These are phyloP conservation scores for Meloidogyne floridensis DNA, from an alignment of 1,140 invertebrate species.

Conservation along the genomic window DNA sequence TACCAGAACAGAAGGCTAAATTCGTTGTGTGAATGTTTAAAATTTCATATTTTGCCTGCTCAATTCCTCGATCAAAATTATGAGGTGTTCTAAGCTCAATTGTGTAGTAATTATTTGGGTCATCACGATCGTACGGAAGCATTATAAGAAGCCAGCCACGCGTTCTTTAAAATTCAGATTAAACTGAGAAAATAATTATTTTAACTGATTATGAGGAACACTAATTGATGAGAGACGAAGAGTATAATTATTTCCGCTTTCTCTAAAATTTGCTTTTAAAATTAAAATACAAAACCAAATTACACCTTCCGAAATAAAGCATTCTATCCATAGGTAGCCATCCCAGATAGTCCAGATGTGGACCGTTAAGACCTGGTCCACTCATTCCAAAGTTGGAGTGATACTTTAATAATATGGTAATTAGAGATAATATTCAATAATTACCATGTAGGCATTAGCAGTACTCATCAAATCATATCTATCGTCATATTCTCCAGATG, in stretches of 20 bases:
- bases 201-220: slow-evolving; percentile 49
- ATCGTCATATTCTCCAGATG: slow-evolving; percentile 61
- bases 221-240: slow-evolving; percentile 59
- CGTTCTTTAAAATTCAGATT: slow-evolving; percentile 33
- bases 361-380: slow-evolving; percentile 59
- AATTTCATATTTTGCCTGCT: slow-evolving; percentile 25
- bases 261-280: slow-evolving; percentile 24
- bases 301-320: slow-evolving; percentile 56
- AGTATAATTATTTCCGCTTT: slow-evolving; percentile 61
- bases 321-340: slow-evolving; percentile 64
- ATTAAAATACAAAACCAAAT: neutral
- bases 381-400: slow-evolving; percentile 57
- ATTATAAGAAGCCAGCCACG: slow-evolving; percentile 59
- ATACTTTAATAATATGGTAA: slow-evolving; percentile 24
- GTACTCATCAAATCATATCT: slow-evolving; percentile 64
- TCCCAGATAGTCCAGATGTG: slow-evolving; percentile 62
- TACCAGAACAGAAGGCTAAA: slow-evolving; percentile 55
- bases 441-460: slow-evolving; percentile 63
- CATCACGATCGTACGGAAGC: slow-evolving; percentile 58
- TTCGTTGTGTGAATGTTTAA: neutral
- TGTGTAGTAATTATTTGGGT: slow-evolving; percentile 59
- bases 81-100: slow-evolving; percentile 56
- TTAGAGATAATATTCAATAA: neutral
- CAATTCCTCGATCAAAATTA: slow-evolving; percentile 54
- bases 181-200: neutral